phyloP scores from a whole-genome alignment of 2,888 invertebrate species.

The Netelia melanura region DNA sequence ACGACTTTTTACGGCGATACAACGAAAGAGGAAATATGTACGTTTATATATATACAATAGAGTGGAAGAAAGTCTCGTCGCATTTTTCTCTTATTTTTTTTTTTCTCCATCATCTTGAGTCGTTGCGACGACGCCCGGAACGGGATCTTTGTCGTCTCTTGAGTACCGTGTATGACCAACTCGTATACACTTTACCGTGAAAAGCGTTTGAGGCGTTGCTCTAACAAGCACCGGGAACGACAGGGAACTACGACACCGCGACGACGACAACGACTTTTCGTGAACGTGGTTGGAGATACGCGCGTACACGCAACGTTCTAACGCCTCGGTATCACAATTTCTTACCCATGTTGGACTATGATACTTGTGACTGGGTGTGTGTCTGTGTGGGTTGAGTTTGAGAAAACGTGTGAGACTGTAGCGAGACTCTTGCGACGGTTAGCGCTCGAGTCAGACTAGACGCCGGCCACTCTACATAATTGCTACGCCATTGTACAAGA shows the following conservation, averaged over 20 bases:
- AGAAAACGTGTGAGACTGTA: not conserved
- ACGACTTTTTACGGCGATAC: conserved; percentile 21
- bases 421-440: conserved; percentile 47
- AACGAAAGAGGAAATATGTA: conserved; percentile 16
- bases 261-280: conserved; percentile 49
- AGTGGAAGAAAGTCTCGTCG: conserved; percentile 25
- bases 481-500: conserved; percentile 74
- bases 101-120: conserved; percentile 30
- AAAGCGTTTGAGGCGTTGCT: conserved; percentile 70
- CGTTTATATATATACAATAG: not conserved
- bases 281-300: not conserved
- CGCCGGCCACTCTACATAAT: conserved; percentile 79
- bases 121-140: conserved; percentile 30
- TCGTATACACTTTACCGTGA: conserved; percentile 48
- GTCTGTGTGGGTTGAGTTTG: not conserved
- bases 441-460: conserved; percentile 68
- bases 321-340: conserved; percentile 32
- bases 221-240: conserved; percentile 73
- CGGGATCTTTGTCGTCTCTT: conserved; percentile 37
- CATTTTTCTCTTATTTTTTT: conserved; percentile 5
- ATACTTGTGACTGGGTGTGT: not conserved
- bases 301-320: not conserved
- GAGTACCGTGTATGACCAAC: conserved; percentile 23
- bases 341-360: conserved; percentile 9
- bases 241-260: conserved; percentile 53